These are phyloP conservation scores for Polia nebulosa DNA, from an alignment of 2,888 invertebrate genomes.

Conservation along the genomic window DNA sequence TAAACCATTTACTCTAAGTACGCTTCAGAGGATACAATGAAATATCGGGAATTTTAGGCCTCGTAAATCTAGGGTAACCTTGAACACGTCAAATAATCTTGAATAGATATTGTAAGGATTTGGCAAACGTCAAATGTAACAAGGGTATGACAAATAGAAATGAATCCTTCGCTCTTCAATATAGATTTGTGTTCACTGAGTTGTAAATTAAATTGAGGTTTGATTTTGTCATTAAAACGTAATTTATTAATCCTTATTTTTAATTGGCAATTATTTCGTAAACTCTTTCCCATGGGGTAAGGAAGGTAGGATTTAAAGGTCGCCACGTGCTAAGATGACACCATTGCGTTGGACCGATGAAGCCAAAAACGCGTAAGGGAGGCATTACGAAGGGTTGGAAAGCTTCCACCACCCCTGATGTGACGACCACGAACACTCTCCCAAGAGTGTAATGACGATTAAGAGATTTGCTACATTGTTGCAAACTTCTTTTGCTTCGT, in stretches of 20 bases:
- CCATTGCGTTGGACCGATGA: too few relatives aligned
- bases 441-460: too few relatives aligned
- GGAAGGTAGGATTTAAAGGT: background rate
- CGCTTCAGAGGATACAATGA: constrained; percentile 12
- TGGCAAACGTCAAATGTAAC: constrained; percentile 20
- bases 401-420: too few relatives aligned
- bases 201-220: constrained; percentile 2
- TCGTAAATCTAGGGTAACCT: constrained; percentile 10
- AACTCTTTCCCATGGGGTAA: background rate
- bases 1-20: constrained; percentile 11
- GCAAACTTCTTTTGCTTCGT: too few relatives aligned
- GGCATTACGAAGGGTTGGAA: too few relatives aligned
- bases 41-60: background rate
- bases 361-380: too few relatives aligned
- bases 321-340: too few relatives aligned
- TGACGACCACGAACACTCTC: too few relatives aligned
- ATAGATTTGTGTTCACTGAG: constrained; percentile 3
- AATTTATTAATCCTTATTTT: background rate
- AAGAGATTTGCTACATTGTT: too few relatives aligned
- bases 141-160: constrained; percentile 28
- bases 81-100: constrained; percentile 2
- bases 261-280: background rate
- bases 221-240: background rate
- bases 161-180: background rate
- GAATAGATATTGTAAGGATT: constrained; percentile 19